Percentiles rank a stretch among this genome's conserved stretches.
These are phyloP conservation scores for Philypnodon macrostomus DNA, from an alignment of 2,797 vertebrate genomes.

Conservation along the genomic window DNA sequence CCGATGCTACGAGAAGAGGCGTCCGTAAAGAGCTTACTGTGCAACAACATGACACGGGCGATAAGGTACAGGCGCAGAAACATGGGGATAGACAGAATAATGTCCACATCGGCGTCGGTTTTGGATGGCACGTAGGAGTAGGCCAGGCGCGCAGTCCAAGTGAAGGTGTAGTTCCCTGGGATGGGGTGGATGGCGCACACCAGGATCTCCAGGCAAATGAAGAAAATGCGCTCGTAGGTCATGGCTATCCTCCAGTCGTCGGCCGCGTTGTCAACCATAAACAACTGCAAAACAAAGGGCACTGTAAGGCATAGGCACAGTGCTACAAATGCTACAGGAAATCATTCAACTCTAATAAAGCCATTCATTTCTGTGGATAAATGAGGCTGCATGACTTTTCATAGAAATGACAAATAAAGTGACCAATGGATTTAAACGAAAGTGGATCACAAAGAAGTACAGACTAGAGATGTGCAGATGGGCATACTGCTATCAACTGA, in stretches of 20 bases:
- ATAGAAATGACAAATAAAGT: constrained; percentile 4
- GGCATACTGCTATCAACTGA: too few relatives aligned
- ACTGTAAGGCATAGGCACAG: constrained; percentile 27
- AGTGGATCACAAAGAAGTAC: constrained; percentile 1
- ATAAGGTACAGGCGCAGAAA: constrained; percentile 99
- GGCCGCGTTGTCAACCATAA: constrained; percentile 99
- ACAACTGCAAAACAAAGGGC: constrained; percentile 81
- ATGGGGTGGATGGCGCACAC: constrained; percentile 99
- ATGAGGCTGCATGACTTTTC: constrained; percentile 2
- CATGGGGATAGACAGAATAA: constrained; percentile 99
- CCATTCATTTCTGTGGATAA: too few relatives aligned
- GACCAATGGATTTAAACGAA: constrained; percentile 1
- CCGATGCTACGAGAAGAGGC: constrained; percentile 98
- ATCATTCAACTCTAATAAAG: constrained; percentile 52
- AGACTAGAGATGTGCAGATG: too few relatives aligned
- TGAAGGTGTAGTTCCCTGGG: constrained; percentile 98
- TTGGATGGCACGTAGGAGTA: constrained; percentile 94
- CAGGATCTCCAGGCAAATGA: constrained; percentile 99
- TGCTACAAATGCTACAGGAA: constrained; percentile 43
- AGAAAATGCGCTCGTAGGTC: constrained; percentile 99
- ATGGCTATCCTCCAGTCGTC: constrained; percentile 99
- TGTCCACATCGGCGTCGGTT: constrained; percentile 98
- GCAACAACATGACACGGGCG: constrained; percentile 98
- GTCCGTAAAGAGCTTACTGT: constrained; percentile 99
- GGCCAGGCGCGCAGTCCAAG: constrained; percentile 96